phyloP scores from a whole-genome alignment of 2,888 invertebrate species.

The Selenia dentaria region DNA sequence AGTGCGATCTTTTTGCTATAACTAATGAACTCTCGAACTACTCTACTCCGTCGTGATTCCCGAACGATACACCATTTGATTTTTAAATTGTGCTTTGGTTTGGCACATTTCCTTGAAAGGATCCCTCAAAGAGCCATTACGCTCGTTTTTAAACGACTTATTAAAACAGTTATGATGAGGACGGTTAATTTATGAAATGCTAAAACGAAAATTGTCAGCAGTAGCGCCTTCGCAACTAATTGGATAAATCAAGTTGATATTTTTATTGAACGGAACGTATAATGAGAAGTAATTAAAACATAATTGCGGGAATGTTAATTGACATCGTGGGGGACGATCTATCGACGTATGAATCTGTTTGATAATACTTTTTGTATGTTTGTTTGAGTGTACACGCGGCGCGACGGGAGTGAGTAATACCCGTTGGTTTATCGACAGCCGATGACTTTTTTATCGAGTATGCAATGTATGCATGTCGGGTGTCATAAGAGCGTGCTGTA shows the following conservation, averaged over 20 bases:
- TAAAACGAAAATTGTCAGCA: constrained; percentile 43
- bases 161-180: constrained; percentile 28
- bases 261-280: constrained; percentile 55
- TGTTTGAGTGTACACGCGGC: constrained; percentile 15
- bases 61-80: constrained; percentile 6
- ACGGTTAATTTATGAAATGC: constrained; percentile 39
- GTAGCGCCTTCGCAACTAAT: constrained; percentile 38
- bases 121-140: constrained; percentile 12
- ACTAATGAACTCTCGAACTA: constrained; percentile 45
- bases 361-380: constrained; percentile 41
- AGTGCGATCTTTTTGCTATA: constrained; percentile 60
- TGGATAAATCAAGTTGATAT: constrained; percentile 48
- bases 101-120: constrained; percentile 4
- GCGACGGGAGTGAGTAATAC: not conserved
- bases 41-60: constrained; percentile 22
- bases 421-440: constrained; percentile 25
- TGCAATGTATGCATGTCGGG: constrained; percentile 26
- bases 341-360: constrained; percentile 46
- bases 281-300: constrained; percentile 57
- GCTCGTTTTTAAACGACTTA: constrained; percentile 26
- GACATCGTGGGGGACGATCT: constrained; percentile 50
- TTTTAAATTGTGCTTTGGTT: no score
- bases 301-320: constrained; percentile 72
- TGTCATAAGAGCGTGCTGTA: constrained; percentile 23
- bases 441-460: constrained; percentile 33